These are phyloP conservation scores for Trypoxylon attenuatum DNA, from an alignment of 2,888 invertebrate species.

Conservation along the genomic window DNA sequence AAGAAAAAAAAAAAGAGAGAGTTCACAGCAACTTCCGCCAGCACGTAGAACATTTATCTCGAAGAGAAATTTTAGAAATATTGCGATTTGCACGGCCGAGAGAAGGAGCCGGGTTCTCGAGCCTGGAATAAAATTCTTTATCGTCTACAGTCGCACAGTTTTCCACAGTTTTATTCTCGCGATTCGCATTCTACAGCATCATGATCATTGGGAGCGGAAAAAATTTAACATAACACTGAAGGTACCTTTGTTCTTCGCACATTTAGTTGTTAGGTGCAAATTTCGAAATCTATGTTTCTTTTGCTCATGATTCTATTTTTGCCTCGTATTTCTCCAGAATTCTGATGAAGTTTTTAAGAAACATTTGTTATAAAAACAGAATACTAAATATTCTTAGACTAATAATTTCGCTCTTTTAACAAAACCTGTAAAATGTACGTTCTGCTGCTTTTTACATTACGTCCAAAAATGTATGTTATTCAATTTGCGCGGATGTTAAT, in stretches of 20 bases:
- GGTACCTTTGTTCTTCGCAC: background rate
- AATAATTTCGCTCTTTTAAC: no score
- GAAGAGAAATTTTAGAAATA: slow-evolving; percentile 8
- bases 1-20: slow-evolving; percentile 37
- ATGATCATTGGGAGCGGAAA: background rate
- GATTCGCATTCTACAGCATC: no score
- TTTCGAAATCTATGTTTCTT: background rate
- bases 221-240: background rate
- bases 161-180: no score
- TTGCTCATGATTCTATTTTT: background rate
- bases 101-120: background rate
- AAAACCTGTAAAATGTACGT: no score
- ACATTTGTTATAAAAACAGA: no score
- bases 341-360: background rate
- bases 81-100: background rate
- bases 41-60: slow-evolving; percentile 39
- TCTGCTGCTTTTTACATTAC: no score
- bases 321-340: background rate
- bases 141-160: no score
- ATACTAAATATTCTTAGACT: no score
- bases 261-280: background rate
- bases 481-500: no score
- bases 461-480: no score
- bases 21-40: slow-evolving; percentile 11
- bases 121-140: slow-evolving; percentile 2